A percentile compares a stretch with the other conserved stretches of the same genome.
These are phyloP conservation scores for Coptodon rendalli DNA, from an alignment of 2,113 vertebrate species.

Conservation along the genomic window DNA sequence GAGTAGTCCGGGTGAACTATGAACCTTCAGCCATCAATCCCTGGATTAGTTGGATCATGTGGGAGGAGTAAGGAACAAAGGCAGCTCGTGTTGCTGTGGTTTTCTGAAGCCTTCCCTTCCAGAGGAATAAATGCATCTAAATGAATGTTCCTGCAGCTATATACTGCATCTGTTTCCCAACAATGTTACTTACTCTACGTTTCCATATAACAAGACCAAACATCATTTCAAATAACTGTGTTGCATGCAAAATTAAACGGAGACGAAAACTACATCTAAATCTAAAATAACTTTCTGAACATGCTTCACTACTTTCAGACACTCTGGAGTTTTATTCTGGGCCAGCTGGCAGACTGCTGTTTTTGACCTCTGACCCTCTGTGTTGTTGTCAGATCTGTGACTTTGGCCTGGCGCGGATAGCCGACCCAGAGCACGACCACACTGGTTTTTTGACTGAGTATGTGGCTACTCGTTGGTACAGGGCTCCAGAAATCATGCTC, in stretches of 20 bases:
- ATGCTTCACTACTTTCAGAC: neutral
- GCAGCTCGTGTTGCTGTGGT: neutral
- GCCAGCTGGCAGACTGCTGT: neutral
- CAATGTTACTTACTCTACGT: neutral
- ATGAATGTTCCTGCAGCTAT: neutral
- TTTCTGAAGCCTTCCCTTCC: neutral
- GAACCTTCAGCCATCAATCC: conserved; percentile 2
- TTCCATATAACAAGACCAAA: neutral
- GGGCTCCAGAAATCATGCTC: conserved; percentile 91
- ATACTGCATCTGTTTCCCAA: neutral
- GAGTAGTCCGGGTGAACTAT: neutral
- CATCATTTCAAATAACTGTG: neutral
- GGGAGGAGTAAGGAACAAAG: conserved; percentile 27
- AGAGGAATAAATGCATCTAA: neutral
- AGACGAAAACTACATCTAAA: neutral
- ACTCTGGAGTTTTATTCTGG: neutral
- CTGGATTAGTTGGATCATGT: conserved; percentile 48
- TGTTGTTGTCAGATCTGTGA: conserved; percentile 79
- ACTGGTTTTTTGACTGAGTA: conserved; percentile 88
- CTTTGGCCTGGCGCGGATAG: conserved; percentile 85
- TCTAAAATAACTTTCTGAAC: neutral
- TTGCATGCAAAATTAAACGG: neutral
- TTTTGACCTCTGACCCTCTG: neutral
- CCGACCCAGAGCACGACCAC: conserved; percentile 87
- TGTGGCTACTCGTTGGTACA: conserved; percentile 89